Evolutionary conservation across 2,797 vertebrate species (phyloP).

Genomic region (Lutjanus argentimaculatus): DNA sequence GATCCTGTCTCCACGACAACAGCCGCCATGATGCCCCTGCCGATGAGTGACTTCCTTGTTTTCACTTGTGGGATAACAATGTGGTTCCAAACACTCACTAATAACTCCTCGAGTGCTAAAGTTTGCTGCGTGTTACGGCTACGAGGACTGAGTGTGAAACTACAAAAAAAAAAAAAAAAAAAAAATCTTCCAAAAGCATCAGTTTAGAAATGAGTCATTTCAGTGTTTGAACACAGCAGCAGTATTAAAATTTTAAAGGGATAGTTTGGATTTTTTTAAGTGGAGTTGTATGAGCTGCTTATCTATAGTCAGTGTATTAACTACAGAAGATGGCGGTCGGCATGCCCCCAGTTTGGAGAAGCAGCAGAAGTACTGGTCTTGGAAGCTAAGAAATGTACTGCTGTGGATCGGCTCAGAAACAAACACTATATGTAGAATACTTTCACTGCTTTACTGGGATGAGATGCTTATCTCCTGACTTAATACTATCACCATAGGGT

Average conservation of each 20-base stretch:
- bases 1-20: conserved; percentile 85
- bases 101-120: conserved; percentile 37
- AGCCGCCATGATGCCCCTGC: conserved; percentile 74
- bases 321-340: too few species aligned
- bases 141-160: conserved; percentile 3
- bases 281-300: too few species aligned
- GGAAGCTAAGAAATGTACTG: too few species aligned
- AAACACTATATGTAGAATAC: too few species aligned
- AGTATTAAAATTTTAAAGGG: not conserved
- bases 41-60: conserved; percentile 71
- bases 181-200: conserved; percentile 1
- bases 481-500: too few species aligned
- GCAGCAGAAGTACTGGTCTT: too few species aligned
- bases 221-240: not conserved
- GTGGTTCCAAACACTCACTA: conserved; percentile 43
- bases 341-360: too few species aligned
- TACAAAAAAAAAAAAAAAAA: not conserved
- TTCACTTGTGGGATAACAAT: conserved; percentile 54
- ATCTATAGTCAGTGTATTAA: too few species aligned
- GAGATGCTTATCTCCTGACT: too few species aligned
- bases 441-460: too few species aligned
- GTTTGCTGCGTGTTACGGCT: conserved; percentile 1
- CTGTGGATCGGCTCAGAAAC: too few species aligned
- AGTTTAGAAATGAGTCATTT: conserved; percentile 17
- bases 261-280: too few species aligned